Conservation (phyloP, 2,797 vertebrate genomes). For the Pogoniulus pusillus region DNA sequence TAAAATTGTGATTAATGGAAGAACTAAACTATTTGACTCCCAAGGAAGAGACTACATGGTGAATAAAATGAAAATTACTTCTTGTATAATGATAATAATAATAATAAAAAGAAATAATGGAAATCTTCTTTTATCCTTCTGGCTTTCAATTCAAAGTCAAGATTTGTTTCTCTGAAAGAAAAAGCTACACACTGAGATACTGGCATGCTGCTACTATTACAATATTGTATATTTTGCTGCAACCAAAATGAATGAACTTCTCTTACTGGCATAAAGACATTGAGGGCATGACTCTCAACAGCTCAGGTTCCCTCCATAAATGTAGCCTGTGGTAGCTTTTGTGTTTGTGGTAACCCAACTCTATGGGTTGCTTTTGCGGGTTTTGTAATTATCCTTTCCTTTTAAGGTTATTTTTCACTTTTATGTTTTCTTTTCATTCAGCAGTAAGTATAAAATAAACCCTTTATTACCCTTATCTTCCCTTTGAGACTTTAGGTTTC, state of each 20-base stretch:
- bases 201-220: not conserved
- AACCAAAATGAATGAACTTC: not conserved
- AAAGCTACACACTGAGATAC: not conserved
- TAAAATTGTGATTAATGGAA: not conserved
- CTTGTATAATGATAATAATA: not conserved
- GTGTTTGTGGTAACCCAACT: not conserved
- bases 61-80: not conserved
- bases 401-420: slow-evolving; percentile 40
- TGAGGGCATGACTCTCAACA: not conserved
- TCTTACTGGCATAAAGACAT: not conserved
- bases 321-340: not conserved
- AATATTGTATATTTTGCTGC: not conserved
- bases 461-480: slow-evolving; percentile 57
- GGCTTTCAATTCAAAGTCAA: not conserved
- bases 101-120: no score
- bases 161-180: not conserved
- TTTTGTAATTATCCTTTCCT: not conserved
- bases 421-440: slow-evolving; percentile 34
- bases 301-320: not conserved
- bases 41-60: not conserved
- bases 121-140: not conserved
- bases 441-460: slow-evolving; percentile 37
- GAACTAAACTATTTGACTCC: not conserved
- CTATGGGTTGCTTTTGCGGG: not conserved
- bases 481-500: slow-evolving; percentile 43